These are phyloP conservation scores for Ceratosolen solmsi DNA, from an alignment of 1,140 invertebrate species.

Conservation along the genomic window DNA sequence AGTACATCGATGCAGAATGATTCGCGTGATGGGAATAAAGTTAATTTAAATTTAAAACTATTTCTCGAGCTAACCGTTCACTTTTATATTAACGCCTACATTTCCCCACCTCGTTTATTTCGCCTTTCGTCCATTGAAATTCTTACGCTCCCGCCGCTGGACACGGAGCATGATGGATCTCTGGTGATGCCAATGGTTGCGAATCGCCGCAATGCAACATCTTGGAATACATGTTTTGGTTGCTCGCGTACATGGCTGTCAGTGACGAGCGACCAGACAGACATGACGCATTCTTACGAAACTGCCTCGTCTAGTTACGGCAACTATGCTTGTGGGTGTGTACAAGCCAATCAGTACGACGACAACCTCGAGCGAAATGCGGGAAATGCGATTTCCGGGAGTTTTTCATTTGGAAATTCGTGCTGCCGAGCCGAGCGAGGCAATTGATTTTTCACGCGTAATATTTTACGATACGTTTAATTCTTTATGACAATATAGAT, in stretches of 20 bases:
- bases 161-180: slow-evolving; percentile 55
- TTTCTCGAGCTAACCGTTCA: background rate
- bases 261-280: slow-evolving; percentile 34
- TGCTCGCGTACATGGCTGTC: slow-evolving; percentile 34
- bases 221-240: slow-evolving; percentile 45
- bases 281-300: slow-evolving; percentile 28
- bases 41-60: background rate
- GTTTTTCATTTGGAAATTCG: background rate
- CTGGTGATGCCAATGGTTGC: slow-evolving; percentile 39
- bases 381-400: background rate
- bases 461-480: too few relatives aligned
- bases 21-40: background rate
- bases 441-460: too few relatives aligned
- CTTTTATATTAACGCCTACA: background rate
- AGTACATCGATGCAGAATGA: background rate
- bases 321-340: background rate
- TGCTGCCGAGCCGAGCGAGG: too few relatives aligned
- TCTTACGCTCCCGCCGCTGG: background rate
- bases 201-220: slow-evolving; percentile 49
- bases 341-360: background rate
- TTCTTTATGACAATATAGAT: too few relatives aligned
- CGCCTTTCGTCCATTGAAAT: background rate
- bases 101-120: background rate
- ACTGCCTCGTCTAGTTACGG: slow-evolving; percentile 18
- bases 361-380: background rate